These are phyloP conservation scores for Casuarius casuarius DNA, from an alignment of 2,113 vertebrate genomes.

Conservation along the genomic window DNA sequence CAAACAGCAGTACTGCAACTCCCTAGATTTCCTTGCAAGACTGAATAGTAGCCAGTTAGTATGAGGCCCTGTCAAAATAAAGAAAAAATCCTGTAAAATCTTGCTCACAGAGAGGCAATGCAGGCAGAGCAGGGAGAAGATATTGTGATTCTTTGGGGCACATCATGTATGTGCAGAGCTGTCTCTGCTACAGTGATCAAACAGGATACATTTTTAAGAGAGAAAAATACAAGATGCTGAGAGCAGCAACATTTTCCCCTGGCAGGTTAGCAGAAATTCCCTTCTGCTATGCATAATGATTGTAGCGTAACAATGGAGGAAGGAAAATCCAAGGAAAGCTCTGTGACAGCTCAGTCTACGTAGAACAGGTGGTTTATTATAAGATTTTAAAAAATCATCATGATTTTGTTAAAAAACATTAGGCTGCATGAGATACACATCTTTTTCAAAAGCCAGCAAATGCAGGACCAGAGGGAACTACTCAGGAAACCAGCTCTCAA, in stretches of 20 bases:
- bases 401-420: not conserved
- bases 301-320: fast-evolving
- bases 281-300: not conserved
- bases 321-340: not conserved
- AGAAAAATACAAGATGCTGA: not conserved
- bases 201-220: fast-evolving
- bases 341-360: not conserved
- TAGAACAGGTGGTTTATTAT: fast-evolving
- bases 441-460: not conserved
- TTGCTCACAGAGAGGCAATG: not conserved
- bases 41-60: not conserved
- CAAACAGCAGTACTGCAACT: not conserved
- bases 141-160: not conserved
- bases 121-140: not conserved
- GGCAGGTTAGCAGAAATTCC: not conserved
- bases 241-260: not conserved
- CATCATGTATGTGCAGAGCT: not conserved
- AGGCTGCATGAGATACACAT: not conserved
- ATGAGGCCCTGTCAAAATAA: not conserved
- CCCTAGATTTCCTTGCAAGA: not conserved
- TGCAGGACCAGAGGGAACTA: not conserved
- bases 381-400: not conserved
- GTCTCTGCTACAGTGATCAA: not conserved
- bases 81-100: fast-evolving
- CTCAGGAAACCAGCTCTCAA: not conserved